Evolutionary conservation across 2,113 vertebrate species (phyloP).

Genomic region (Triplophysa siluroides): DNA sequence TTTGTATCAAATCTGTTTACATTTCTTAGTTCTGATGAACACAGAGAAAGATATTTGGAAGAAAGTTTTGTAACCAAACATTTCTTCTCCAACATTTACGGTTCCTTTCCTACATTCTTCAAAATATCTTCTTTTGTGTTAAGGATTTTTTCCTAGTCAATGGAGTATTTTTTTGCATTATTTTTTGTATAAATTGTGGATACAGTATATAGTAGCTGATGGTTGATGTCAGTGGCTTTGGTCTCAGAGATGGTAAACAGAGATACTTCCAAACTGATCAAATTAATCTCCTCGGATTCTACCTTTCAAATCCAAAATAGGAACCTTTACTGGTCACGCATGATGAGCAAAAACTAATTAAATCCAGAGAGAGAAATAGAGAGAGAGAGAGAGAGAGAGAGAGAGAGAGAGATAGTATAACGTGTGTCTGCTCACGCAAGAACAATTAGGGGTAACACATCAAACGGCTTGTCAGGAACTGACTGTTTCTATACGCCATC

Average conservation of each 20-base stretch:
- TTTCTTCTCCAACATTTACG: no score
- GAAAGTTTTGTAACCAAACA: no score
- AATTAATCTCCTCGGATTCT: background rate
- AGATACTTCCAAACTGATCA: background rate
- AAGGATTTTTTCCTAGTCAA: no score
- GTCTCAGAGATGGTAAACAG: background rate
- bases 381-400: background rate
- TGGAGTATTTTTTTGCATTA: no score
- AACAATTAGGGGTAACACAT: background rate
- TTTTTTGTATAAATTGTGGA: no score
- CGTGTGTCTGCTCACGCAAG: background rate
- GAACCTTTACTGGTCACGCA: background rate
- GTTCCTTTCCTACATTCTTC: no score
- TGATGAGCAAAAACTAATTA: background rate
- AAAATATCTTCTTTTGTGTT: no score
- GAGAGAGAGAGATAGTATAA: background rate
- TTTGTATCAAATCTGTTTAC: no score
- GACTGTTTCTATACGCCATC: no score
- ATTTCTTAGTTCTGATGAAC: no score
- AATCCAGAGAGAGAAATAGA: background rate
- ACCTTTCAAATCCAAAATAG: background rate
- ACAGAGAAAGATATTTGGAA: no score
- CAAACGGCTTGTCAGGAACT: background rate
- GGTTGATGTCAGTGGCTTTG: background rate
- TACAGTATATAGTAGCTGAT: no score